Percentiles rank a stretch among this genome's conserved stretches.
These are phyloP conservation scores for Diphyllodes magnificus DNA, from an alignment of 2,113 vertebrate species.

Conservation along the genomic window DNA sequence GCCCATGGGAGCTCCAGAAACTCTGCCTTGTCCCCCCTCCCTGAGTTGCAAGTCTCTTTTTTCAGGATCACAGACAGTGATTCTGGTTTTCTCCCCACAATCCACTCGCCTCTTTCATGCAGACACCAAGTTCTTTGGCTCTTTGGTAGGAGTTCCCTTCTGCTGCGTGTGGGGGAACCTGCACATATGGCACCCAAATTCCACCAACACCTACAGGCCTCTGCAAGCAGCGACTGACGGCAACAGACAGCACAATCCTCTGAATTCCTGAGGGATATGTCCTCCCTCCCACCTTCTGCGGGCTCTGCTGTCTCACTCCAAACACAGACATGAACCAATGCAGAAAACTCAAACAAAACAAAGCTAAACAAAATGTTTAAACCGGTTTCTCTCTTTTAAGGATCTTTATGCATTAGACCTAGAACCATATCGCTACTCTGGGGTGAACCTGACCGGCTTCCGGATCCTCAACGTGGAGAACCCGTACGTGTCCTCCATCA, in stretches of 20 bases:
- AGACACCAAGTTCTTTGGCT: neutral
- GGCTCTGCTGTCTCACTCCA: neutral
- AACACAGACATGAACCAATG: rapidly evolving
- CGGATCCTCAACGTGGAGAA: constrained; percentile 97
- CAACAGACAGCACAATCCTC: neutral
- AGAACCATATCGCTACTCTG: constrained; percentile 96
- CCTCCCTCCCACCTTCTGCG: neutral
- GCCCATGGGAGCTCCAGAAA: neutral
- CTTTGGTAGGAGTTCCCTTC: neutral
- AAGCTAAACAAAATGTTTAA: neutral
- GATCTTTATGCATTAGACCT: constrained; percentile 97
- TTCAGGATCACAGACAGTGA: neutral
- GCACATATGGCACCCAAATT: neutral
- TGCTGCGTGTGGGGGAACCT: neutral
- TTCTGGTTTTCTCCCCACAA: neutral
- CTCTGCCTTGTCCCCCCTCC: neutral
- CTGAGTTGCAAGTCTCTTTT: neutral
- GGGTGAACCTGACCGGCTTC: constrained; percentile 97
- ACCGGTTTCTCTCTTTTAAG: constrained; percentile 70
- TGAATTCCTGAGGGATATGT: neutral
- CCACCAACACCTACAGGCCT: neutral
- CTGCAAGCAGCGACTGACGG: neutral
- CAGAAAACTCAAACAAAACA: neutral
- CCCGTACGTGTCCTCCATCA: constrained; percentile 88
- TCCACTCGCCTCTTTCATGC: neutral